Conservation (phyloP, 2,888 invertebrate genomes). For the Nasonia oneida region DNA sequence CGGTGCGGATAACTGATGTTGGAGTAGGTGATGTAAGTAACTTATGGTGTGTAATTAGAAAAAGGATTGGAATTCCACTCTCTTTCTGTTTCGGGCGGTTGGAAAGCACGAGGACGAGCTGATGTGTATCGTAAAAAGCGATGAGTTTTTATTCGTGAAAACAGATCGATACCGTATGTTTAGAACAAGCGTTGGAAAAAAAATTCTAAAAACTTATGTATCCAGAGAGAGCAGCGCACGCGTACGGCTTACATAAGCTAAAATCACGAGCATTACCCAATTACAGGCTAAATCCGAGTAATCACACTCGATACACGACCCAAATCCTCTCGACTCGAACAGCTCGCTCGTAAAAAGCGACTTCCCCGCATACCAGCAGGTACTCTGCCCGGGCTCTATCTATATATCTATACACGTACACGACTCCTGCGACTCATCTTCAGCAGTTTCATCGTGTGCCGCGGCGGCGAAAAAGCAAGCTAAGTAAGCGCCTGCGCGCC, state of each 20-base stretch:
- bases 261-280: neutral
- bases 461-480: conserved; percentile 29
- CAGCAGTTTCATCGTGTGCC: conserved; percentile 2
- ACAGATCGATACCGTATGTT: neutral
- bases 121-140: neutral
- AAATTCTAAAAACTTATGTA: neutral
- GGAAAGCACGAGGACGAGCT: neutral
- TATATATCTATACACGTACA: too few species aligned
- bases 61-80: neutral
- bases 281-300: neutral
- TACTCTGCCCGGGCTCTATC: neutral
- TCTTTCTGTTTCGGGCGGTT: neutral
- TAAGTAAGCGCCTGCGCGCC: neutral
- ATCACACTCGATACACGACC: neutral
- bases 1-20: conserved; percentile 14
- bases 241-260: neutral
- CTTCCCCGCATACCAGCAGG: neutral
- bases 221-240: neutral
- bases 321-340: neutral
- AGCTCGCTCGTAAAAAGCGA: neutral
- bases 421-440: neutral
- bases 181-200: neutral
- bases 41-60: neutral
- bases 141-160: neutral
- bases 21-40: neutral